Evolutionary conservation across 2,888 invertebrate genomes (phyloP), one percentile per base, ranked within the genome.

Genomic region (Pseudanteris insignis): DNA sequence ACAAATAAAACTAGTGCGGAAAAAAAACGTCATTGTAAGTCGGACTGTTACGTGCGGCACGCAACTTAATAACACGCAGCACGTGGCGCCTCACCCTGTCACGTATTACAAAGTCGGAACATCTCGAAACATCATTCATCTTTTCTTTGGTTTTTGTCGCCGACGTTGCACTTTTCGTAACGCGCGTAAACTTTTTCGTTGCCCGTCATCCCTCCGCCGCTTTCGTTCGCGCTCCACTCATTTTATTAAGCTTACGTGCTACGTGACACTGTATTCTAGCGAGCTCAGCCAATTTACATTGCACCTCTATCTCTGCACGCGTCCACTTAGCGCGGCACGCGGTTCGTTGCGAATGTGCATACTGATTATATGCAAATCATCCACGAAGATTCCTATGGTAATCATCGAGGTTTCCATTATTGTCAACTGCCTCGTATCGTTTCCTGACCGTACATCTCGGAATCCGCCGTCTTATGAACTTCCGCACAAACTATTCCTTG

Each of bases 1-100:
- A 30, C 43, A 43, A 57, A 57, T 57, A 50, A 50, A 57, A 50
- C 3, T 29, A 28, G 24, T 2, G 38, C 4, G 26, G 7, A 41
- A 4, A 30, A 55, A 47, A 38, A 58, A 46, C 50, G 44, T 59
- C 46, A 40, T 46, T 51, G 44, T 50, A 51, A 40, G 40, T 46
- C 46, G 11, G 25, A 40, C n/a, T 14, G 40, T 59, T 51, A 44
- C 51, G 51, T 46, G 58, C 46, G 11, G 28, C 58, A 59, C 50
- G 58, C 58, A 50, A 50, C 44, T 33, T 13, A 29, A 41, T 32
- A 55, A 47, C 60, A 57, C 44, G 48, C 55, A 71, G 72, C 71
- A 70, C 73, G 72, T 70, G 73, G 70, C 71, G 26, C 37, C 25
- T 64, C 70, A 68, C 72, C 68, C 70, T 67, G 73, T 73, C 72